Evolutionary conservation across 2,888 invertebrate species (phyloP).

Genomic region (Ormyrus thymus): DNA sequence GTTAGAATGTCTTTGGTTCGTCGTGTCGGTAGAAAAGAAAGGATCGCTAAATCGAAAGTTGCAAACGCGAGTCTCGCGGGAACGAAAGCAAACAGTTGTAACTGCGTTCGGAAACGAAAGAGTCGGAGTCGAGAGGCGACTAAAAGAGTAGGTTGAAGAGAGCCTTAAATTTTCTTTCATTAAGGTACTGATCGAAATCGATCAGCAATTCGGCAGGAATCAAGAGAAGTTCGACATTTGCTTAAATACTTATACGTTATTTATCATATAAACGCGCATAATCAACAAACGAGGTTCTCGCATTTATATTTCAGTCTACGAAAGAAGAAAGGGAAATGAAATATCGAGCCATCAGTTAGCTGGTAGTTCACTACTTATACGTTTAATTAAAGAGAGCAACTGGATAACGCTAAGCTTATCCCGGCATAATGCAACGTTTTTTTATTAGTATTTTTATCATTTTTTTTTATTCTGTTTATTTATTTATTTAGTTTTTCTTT

Average conservation of each 20-base stretch:
- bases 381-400: conserved; percentile 52
- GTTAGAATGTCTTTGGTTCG: conserved; percentile 4
- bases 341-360: conserved; percentile 38
- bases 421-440: conserved; percentile 48
- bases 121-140: not conserved
- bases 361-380: conserved; percentile 45
- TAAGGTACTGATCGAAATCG: not conserved
- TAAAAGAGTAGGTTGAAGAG: conserved; percentile 3
- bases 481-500: not conserved
- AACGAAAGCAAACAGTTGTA: not conserved
- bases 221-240: conserved; percentile 54
- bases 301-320: conserved; percentile 51
- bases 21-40: not conserved
- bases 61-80: no score
- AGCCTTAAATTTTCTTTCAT: conserved; percentile 6
- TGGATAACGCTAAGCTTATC: conserved; percentile 51
- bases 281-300: conserved; percentile 54
- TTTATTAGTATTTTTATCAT: not conserved
- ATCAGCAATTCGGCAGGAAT: conserved; percentile 53
- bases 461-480: conserved; percentile 11
- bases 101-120: not conserved
- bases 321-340: conserved; percentile 47
- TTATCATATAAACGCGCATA: conserved; percentile 51
- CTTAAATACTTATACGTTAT: conserved; percentile 46
- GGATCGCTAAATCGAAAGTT: no score